Evolutionary conservation across 1,140 invertebrate species (phyloP).

Genomic region (Bombus fervidus): DNA sequence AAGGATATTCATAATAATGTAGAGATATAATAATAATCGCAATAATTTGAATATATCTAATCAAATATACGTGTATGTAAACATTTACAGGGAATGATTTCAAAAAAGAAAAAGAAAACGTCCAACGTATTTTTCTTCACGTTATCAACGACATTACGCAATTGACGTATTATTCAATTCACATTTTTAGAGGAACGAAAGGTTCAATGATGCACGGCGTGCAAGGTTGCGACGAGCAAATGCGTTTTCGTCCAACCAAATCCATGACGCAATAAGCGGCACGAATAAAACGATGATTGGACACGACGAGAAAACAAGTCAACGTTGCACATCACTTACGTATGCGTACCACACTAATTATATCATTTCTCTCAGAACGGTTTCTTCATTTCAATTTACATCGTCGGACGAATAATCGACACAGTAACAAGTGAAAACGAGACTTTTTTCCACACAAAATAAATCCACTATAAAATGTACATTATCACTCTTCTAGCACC

Average conservation of each 20-base stretch:
- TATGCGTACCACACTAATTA: constrained; percentile 26
- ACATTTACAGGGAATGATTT: constrained; percentile 7
- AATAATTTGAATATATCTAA: too few species aligned
- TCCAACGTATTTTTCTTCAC: constrained; percentile 43
- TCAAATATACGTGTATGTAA: neutral
- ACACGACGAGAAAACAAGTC: neutral
- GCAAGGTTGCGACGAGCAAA: neutral
- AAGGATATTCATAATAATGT: too few species aligned
- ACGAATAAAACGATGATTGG: constrained; percentile 2
- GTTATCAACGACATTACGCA: constrained; percentile 59
- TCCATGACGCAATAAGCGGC: constrained; percentile 34
- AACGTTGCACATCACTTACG: constrained; percentile 6
- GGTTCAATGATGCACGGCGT: neutral
- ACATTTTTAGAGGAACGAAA: constrained; percentile 12
- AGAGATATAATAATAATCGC: neutral
- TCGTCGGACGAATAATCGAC: neutral
- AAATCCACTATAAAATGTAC: neutral
- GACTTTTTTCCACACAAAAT: neutral
- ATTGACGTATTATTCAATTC: constrained; percentile 33
- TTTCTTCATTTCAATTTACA: constrained; percentile 13
- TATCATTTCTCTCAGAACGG: constrained; percentile 10
- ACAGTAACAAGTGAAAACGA: neutral
- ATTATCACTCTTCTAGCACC: neutral
- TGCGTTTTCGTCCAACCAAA: constrained; percentile 11
- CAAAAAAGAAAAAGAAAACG: constrained; percentile 7